Base-by-base conservation (phyloP, 2,888 invertebrate species). In the Ochropleura leucogaster region DNA sequence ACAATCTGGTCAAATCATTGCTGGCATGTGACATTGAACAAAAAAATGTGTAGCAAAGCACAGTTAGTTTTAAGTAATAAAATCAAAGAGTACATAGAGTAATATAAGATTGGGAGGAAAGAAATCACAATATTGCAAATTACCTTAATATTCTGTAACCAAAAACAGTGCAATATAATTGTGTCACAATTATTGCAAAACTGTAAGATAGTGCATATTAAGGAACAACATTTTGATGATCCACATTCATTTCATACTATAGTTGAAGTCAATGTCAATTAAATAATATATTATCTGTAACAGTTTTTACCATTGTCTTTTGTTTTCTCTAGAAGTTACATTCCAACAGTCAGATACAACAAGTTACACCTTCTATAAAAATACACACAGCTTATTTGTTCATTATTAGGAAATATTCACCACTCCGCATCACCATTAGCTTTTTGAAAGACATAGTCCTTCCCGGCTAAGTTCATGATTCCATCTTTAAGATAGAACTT, bases 401-500 rank as follows among this genome's bases (percentile, higher is more conserved):
- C 85, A 86, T 87, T 80, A 79, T 87, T 80, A 82, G 88, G 68
- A 88, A 87, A 84, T 88, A 92, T 87, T 97, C 97, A 99, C 99
- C 99, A 99, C 94, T 99, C 99, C 44, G 99, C 99, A 97, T 99
- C 99, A 86, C 99, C 99, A 90, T 98, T 99, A 18, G 99, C 99
- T 97, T 99, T 99, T 96, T 99, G 99, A 97, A 99, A 99, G 90
- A 99, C 99, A 97, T 98, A 99, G 97, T 99, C 99, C 95, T 99
- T 99, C 64, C 99, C 99, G 86, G 98, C 98, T 91, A 99, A 97
- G 97, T 99, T 99, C 99, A 99, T 99, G 84, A 99, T 99, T 77
- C 99, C 99, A 96, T 99, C 99, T 96, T 99, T 99, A 84, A 99
- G 97, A 94, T 99, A 99, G 95, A 99, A 99, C 97, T 99, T 99